phyloP scores from a whole-genome alignment of 2,113 vertebrate species.

The Oncorhynchus nerka region DNA sequence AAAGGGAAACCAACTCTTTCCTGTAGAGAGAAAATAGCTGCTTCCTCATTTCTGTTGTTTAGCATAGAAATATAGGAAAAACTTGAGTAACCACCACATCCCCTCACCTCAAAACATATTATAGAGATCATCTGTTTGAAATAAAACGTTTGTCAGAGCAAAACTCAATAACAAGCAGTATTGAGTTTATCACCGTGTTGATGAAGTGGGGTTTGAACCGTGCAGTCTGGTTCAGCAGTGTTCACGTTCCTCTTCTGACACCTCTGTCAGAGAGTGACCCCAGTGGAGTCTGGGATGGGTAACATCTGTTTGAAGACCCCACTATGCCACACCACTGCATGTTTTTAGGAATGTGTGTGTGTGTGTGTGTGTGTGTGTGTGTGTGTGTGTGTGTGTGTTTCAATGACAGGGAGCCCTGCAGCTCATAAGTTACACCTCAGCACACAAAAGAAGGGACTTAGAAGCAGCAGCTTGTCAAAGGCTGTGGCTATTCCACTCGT shows the following conservation, averaged over 20 bases:
- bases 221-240: conserved; percentile 16
- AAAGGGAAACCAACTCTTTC: not conserved
- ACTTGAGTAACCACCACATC: no score
- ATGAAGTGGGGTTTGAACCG: conserved; percentile 35
- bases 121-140: conserved; percentile 34
- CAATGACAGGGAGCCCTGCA: not conserved
- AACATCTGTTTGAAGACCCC: conserved; percentile 55
- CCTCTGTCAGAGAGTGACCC: not conserved
- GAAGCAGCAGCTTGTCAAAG: no score
- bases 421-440: not conserved
- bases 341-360: no score
- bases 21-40: not conserved
- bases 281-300: conserved; percentile 12
- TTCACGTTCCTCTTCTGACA: conserved; percentile 4
- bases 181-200: conserved; percentile 15
- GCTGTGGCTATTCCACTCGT: no score
- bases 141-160: conserved; percentile 22
- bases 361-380: not conserved
- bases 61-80: no score
- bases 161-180: conserved; percentile 42
- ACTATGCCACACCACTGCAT: not conserved
- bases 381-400: not conserved
- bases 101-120: no score
- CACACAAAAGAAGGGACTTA: not conserved
- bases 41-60: not conserved